phyloP scores from a whole-genome alignment of 1,140 invertebrate genomes.

The Pseudobourletiella spinata region DNA sequence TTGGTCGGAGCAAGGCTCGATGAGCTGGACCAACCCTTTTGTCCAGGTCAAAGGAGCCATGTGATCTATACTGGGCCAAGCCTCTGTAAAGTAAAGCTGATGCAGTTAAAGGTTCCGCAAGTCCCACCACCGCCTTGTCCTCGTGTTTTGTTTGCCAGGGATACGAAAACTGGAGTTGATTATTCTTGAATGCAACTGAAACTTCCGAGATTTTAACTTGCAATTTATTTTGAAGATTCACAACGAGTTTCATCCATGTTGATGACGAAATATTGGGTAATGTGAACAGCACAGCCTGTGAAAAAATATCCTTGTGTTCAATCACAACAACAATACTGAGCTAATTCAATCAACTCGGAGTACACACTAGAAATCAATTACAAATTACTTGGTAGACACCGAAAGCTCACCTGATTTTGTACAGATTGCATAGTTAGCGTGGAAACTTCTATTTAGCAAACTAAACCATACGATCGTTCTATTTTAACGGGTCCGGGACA shows the following conservation, averaged over 20 bases:
- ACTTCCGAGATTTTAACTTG: neutral
- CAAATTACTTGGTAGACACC: neutral
- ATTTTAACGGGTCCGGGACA: too few species aligned
- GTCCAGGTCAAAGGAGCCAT: constrained; percentile 24
- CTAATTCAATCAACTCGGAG: too few species aligned
- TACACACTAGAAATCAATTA: too few species aligned
- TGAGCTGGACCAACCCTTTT: neutral
- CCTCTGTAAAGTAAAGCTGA: neutral
- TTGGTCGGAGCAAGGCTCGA: neutral
- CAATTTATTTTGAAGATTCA: neutral
- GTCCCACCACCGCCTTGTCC: too few species aligned
- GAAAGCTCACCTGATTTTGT: neutral
- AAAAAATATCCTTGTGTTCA: neutral
- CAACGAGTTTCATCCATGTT: neutral
- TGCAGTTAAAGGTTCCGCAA: neutral
- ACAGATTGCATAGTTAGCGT: neutral
- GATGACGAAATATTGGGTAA: neutral
- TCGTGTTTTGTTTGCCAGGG: neutral
- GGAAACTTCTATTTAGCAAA: too few species aligned
- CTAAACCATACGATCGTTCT: too few species aligned
- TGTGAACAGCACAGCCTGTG: neutral
- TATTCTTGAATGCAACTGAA: neutral
- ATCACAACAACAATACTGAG: neutral
- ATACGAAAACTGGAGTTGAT: neutral
- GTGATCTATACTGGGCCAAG: neutral